Base-by-base conservation (phyloP, 2,113 vertebrate genomes). In the Ophthalmolycus amberensis region DNA sequence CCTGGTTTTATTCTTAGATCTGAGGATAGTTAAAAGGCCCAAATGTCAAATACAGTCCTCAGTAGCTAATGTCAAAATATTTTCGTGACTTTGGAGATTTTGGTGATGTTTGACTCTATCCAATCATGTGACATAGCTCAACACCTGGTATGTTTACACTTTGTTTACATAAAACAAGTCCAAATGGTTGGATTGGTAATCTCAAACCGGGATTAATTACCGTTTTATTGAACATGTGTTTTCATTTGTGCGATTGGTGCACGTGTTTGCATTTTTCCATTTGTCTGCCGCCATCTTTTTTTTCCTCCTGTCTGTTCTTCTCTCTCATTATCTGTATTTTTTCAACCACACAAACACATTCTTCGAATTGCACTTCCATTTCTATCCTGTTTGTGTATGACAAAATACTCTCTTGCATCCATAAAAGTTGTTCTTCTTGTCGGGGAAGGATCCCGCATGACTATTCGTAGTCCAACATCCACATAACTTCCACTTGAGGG, bases 191-290 rank as follows among this genome's bases (percentile, higher is more conserved):
- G 38, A 38, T 38, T 38, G 5, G 9, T 38, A 9, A 38, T 34
- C 6, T 65, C 71, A 76, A 83, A 79, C 52, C 38, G 50, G 62
- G n/a, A 73, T 79, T 58, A 75, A 85, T 85, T 58, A 79, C 80
- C 63, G 44, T 77, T 25, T 70, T 48, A 75, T 68, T 83, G 79
- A 81, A 85, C 75, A 78, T 46, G 32, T 62, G 71, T 75, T 48
- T 40, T 88, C 78, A 82, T 79, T 82, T 77, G 78, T 38, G 68
- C 70, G 63, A 84, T 79, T 56, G 71, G 70, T 40, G 40, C 22
- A 48, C 54, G 9, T 20, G 25, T 77, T 48, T 46, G 12, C 5
- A 20, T 56, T 4, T 44, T 4, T 34, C 18, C 3, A 1, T 11
- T 38, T 27, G 14, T 44, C 27, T 38, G 2, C 27, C 27, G 52